phyloP scores from a whole-genome alignment of 2,113 vertebrate species.

The Chaenocephalus aceratus region DNA sequence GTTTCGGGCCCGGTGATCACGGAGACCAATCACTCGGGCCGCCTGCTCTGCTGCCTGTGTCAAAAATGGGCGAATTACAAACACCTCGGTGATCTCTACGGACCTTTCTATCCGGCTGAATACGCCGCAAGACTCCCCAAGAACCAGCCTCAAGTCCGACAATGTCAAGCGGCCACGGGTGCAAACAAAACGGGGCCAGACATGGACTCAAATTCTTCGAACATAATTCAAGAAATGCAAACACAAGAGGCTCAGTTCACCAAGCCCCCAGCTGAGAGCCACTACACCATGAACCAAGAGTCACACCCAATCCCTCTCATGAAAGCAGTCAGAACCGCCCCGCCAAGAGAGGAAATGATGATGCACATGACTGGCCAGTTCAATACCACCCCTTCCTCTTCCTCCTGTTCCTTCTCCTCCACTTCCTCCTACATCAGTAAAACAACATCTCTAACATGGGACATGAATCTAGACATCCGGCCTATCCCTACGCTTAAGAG shows the following conservation, averaged over 20 bases:
- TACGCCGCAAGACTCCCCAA: constrained; percentile 94
- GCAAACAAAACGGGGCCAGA: constrained; percentile 71
- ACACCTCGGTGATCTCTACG: constrained; percentile 97
- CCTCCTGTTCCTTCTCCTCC: constrained; percentile 72
- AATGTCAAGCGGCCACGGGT: constrained; percentile 69
- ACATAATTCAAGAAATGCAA: constrained; percentile 78
- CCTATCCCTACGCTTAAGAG: constrained; percentile 71
- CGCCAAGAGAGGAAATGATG: constrained; percentile 69
- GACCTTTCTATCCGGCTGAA: constrained; percentile 97
- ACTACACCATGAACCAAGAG: constrained; percentile 61
- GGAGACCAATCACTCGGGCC: constrained; percentile 91
- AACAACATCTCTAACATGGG: constrained; percentile 81
- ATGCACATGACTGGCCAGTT: constrained; percentile 43
- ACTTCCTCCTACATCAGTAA: constrained; percentile 80
- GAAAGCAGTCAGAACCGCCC: constrained; percentile 56
- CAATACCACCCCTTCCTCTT: constrained; percentile 56
- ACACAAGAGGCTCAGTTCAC: constrained; percentile 63
- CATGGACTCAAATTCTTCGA: constrained; percentile 72
- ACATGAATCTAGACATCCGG: constrained; percentile 76
- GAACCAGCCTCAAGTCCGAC: constrained; percentile 89
- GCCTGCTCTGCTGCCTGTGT: constrained; percentile 96
- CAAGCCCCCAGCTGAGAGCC: constrained; percentile 61
- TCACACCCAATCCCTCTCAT: constrained; percentile 61
- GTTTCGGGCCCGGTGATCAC: constrained; percentile 93
- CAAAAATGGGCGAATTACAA: constrained; percentile 99